phyloP scores from a whole-genome alignment of 1,140 invertebrate genomes.

The Danaus melanippus region DNA sequence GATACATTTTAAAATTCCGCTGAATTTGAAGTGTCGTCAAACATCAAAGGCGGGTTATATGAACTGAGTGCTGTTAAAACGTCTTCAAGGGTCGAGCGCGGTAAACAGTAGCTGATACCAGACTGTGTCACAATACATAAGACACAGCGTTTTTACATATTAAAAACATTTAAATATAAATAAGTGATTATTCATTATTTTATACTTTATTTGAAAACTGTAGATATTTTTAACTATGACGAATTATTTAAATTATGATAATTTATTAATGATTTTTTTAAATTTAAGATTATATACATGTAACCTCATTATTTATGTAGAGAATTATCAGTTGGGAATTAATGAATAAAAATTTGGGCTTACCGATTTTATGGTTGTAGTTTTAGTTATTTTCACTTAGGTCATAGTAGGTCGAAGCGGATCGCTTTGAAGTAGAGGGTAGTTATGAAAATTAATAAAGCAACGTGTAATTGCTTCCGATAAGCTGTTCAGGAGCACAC shows the following conservation, averaged over 20 bases:
- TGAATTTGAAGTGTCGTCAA: slow-evolving; percentile 49
- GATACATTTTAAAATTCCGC: slow-evolving; percentile 18
- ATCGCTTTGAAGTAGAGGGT: slow-evolving; percentile 60
- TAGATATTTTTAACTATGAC: no score
- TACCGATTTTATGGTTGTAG: no score
- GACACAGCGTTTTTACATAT: slow-evolving; percentile 1
- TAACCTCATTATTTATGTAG: no score
- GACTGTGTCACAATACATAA: slow-evolving; percentile 22
- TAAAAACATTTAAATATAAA: not conserved
- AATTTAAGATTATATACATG: no score
- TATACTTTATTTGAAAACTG: no score
- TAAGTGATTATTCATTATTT: no score
- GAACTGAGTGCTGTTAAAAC: slow-evolving; percentile 54
- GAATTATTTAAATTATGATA: no score
- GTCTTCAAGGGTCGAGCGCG: slow-evolving; percentile 56
- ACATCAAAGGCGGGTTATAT: slow-evolving; percentile 54
- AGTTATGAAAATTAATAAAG: slow-evolving; percentile 72
- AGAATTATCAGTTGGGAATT: no score
- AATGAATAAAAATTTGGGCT: no score
- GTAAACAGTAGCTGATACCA: slow-evolving; percentile 53
- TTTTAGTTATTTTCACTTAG: slow-evolving; percentile 23
- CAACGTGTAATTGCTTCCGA: slow-evolving; percentile 68
- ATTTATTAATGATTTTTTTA: no score
- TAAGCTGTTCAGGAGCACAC: slow-evolving; percentile 41
- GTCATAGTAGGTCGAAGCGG: slow-evolving; percentile 34